A percentile compares a stretch with the other conserved stretches of the same genome.
Evolutionary conservation across 2,888 invertebrate species (phyloP).

Genomic region (Sipunculus nudus): DNA sequence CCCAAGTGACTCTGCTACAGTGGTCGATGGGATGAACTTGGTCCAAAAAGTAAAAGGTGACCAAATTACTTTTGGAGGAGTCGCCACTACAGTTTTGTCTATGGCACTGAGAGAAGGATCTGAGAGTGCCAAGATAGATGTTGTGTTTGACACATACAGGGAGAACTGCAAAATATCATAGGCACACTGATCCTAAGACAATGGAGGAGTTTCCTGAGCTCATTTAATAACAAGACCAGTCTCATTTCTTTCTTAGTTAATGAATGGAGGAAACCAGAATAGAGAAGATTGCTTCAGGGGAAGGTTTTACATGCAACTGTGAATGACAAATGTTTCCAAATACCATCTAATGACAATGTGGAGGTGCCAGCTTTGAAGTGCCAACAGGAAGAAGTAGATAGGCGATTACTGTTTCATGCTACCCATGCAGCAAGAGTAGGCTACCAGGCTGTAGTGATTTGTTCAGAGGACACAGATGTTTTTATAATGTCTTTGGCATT

Average conservation of each 20-base stretch:
- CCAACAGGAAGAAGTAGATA: conserved; percentile 38
- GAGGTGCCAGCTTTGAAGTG: conserved; percentile 22
- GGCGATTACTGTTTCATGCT: conserved; percentile 34
- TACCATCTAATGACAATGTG: conserved; percentile 10
- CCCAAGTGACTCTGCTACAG: conserved; percentile 18
- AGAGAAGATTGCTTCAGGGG: conserved; percentile 9
- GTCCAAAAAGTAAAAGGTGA: conserved; percentile 28
- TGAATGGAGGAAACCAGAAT: conserved; percentile 23
- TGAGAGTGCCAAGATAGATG: conserved; percentile 19
- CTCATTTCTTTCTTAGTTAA: conserved; percentile 22
- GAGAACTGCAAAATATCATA: conserved; percentile 20
- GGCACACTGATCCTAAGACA: conserved; percentile 22
- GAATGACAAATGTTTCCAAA: conserved; percentile 24
- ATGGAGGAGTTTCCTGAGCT: conserved; percentile 16
- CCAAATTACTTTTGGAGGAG: conserved; percentile 20
- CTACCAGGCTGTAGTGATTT: conserved; percentile 23
- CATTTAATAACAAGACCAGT: conserved; percentile 12
- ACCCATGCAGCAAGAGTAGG: conserved; percentile 28
- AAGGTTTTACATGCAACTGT: conserved; percentile 32
- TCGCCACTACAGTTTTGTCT: conserved; percentile 15
- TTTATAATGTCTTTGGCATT: conserved; percentile 29
- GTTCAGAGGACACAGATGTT: conserved; percentile 36
- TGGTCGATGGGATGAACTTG: conserved; percentile 33
- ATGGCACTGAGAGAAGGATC: conserved; percentile 17
- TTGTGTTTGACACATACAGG: conserved; percentile 34